Conservation (phyloP, 1,140 invertebrate genomes). For the Mercenaria mercenaria region DNA sequence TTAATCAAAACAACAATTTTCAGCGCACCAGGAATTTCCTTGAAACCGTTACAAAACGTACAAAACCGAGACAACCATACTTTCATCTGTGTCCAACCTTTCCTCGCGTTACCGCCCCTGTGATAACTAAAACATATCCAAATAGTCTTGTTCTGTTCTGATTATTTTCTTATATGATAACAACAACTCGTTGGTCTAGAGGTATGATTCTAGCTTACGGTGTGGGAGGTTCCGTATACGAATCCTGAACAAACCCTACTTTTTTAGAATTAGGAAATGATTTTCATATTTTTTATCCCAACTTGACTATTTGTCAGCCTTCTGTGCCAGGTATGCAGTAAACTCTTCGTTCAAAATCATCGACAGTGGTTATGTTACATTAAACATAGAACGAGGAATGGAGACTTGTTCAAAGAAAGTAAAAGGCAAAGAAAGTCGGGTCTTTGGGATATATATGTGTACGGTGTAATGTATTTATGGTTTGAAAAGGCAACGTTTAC, state of each 20-base stretch:
- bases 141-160: too few relatives aligned
- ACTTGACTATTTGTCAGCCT: not conserved
- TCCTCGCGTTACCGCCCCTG: too few relatives aligned
- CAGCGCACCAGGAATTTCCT: too few relatives aligned
- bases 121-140: too few relatives aligned
- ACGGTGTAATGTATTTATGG: too few relatives aligned
- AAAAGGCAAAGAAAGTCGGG: not conserved
- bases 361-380: not conserved
- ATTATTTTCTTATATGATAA: too few relatives aligned
- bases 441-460: not conserved
- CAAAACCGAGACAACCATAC: too few relatives aligned
- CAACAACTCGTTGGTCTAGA: too few relatives aligned
- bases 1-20: too few relatives aligned
- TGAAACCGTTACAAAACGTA: too few relatives aligned
- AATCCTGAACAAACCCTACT: conserved; percentile 34
- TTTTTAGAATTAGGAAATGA: not conserved
- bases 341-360: not conserved
- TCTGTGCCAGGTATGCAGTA: not conserved
- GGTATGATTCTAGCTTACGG: conserved; percentile 59
- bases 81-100: too few relatives aligned
- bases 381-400: not conserved
- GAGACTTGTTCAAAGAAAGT: not conserved
- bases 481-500: too few relatives aligned
- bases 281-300: not conserved
- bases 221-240: conserved; percentile 52